phyloP scores from a whole-genome alignment of 1,140 invertebrate genomes.

The Drosophila navojoa region DNA sequence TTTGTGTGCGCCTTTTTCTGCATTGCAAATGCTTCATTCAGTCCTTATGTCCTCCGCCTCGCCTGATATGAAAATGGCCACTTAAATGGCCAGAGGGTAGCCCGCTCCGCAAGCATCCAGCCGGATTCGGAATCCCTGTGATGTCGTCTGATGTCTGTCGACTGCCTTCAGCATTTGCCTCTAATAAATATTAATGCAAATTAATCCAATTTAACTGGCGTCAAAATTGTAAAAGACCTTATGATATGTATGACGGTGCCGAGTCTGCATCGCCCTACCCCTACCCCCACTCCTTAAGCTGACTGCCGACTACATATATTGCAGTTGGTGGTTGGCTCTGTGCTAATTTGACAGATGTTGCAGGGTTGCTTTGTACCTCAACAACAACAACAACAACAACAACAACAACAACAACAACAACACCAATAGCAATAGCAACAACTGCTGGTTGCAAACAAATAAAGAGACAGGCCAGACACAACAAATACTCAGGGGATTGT shows the following conservation, averaged over 20 bases:
- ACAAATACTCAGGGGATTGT: constrained; percentile 70
- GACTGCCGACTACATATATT: neutral
- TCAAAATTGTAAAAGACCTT: constrained; percentile 79
- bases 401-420: constrained; percentile 17
- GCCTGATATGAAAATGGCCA: constrained; percentile 69
- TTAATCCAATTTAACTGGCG: constrained; percentile 80
- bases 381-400: constrained; percentile 15
- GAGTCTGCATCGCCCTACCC: neutral
- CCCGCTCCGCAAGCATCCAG: constrained; percentile 6
- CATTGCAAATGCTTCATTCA: constrained; percentile 44
- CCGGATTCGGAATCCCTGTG: constrained; percentile 3
- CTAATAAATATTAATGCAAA: constrained; percentile 82
- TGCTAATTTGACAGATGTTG: constrained; percentile 75
- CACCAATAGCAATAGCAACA: constrained; percentile 32
- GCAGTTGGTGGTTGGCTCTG: constrained; percentile 62
- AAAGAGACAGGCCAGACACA: constrained; percentile 38
- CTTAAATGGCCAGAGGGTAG: constrained; percentile 66
- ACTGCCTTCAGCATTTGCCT: constrained; percentile 64
- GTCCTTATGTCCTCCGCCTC: constrained; percentile 27
- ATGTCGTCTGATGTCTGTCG: constrained; percentile 24
- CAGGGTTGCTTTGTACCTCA: constrained; percentile 41
- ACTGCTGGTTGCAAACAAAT: constrained; percentile 12
- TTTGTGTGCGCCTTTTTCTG: constrained; percentile 61
- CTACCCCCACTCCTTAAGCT: neutral
- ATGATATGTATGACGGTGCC: constrained; percentile 43